Evolutionary conservation across 2,113 vertebrate genomes (phyloP).

Genomic region (Mesocricetus auratus): DNA sequence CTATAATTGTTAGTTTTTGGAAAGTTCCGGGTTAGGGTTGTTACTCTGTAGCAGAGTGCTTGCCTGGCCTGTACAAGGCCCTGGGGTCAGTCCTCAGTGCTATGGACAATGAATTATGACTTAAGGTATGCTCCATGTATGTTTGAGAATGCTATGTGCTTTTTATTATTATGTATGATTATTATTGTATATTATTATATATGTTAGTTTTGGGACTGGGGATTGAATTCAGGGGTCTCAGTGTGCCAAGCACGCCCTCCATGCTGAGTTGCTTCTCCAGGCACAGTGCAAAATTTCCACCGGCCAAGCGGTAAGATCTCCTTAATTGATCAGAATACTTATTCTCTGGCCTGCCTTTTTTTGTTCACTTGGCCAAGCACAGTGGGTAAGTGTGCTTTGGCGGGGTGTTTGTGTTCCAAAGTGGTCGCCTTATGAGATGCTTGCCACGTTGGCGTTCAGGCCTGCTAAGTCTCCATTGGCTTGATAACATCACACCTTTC

Average conservation of each 20-base stretch:
- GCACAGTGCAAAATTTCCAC: not conserved
- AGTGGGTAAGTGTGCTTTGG: fast-evolving
- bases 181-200: not conserved
- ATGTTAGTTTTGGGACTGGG: not conserved
- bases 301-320: not conserved
- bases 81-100: not conserved
- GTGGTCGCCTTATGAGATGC: not conserved
- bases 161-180: too few species aligned
- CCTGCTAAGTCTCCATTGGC: not conserved
- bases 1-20: not conserved
- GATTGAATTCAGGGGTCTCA: too few species aligned
- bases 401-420: fast-evolving
- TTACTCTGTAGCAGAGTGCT: not conserved
- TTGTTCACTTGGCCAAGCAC: not conserved
- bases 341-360: fast-evolving
- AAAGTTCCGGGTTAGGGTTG: not conserved
- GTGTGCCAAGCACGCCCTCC: not conserved
- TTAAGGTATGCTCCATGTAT: too few species aligned
- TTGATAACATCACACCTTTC: not conserved
- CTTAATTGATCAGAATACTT: not conserved
- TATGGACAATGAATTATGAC: not conserved
- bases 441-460: not conserved
- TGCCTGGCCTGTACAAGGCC: not conserved
- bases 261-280: fast-evolving
- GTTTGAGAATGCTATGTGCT: not conserved